Conservation (phyloP, 1,140 invertebrate genomes). For the Daktulosphaira vitifoliae region DNA sequence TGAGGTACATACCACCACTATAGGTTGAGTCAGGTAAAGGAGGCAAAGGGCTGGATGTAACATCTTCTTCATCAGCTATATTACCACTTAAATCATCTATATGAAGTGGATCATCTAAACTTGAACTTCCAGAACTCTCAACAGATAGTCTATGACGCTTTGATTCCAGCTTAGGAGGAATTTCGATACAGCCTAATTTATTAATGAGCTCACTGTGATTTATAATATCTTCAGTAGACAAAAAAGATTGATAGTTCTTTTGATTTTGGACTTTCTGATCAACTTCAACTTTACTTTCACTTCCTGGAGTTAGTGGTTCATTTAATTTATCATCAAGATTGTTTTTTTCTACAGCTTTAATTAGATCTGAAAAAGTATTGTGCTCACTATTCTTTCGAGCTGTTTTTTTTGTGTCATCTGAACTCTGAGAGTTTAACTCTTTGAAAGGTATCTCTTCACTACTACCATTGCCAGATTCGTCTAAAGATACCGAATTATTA, state of each 20-base stretch:
- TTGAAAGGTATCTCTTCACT: conserved; percentile 25
- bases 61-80: conserved; percentile 44
- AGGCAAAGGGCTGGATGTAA: conserved; percentile 18
- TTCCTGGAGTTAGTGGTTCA: not conserved
- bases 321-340: not conserved
- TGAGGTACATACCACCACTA: conserved; percentile 21
- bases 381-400: conserved; percentile 10
- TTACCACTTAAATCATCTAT: conserved; percentile 51
- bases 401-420: conserved; percentile 15
- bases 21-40: conserved; percentile 7
- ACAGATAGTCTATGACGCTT: conserved; percentile 56
- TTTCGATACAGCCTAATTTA: conserved; percentile 37
- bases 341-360: not conserved
- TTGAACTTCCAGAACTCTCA: conserved; percentile 67
- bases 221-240: not conserved
- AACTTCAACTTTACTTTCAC: too few species aligned
- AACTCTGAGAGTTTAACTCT: conserved; percentile 19
- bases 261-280: too few species aligned
- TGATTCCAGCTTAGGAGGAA: conserved; percentile 54
- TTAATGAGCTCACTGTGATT: conserved; percentile 20
- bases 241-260: too few species aligned
- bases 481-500: conserved; percentile 10
- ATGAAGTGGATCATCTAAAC: conserved; percentile 55
- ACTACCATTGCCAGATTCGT: conserved; percentile 11
- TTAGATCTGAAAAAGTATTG: conserved; percentile 11